Percentiles rank a stretch among this genome's conserved stretches.
Conservation (phyloP, 2,113 vertebrate species). For the Takifugu bimaculatus region DNA sequence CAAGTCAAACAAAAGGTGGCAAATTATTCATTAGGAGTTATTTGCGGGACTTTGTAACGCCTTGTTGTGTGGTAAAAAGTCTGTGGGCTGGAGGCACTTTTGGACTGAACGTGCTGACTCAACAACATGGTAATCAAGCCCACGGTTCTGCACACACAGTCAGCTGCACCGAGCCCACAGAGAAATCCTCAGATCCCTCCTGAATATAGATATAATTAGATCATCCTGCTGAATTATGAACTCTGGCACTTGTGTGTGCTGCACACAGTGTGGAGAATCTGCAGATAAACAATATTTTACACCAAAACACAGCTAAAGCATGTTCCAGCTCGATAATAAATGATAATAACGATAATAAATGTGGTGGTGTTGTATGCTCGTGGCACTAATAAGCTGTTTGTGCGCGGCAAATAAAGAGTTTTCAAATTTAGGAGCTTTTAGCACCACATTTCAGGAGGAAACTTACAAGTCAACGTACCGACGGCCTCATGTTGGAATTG, state of each 20-base stretch:
- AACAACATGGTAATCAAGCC: constrained; percentile 72
- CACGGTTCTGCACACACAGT: constrained; percentile 63
- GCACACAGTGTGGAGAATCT: background rate
- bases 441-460: too few species aligned
- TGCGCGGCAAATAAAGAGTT: too few species aligned
- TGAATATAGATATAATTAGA: constrained; percentile 75
- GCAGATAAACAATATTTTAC: too few species aligned
- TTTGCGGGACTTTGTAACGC: constrained; percentile 36
- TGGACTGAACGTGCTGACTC: constrained; percentile 67
- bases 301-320: too few species aligned
- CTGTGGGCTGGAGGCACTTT: constrained; percentile 50
- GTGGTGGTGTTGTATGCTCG: background rate
- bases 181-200: constrained; percentile 64
- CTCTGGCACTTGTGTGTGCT: constrained; percentile 3
- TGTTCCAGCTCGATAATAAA: too few species aligned
- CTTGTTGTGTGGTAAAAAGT: constrained; percentile 51
- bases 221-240: constrained; percentile 61
- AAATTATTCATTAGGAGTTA: constrained; percentile 25
- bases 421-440: too few species aligned
- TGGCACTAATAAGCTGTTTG: constrained; percentile 18
- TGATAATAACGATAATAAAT: background rate
- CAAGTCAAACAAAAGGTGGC: background rate
- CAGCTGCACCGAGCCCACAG: constrained; percentile 61
- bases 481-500: constrained; percentile 8
- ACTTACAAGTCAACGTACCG: too few species aligned